Evolutionary conservation across 2,797 vertebrate species (phyloP).

Genomic region (Pelochelys cantorii): DNA sequence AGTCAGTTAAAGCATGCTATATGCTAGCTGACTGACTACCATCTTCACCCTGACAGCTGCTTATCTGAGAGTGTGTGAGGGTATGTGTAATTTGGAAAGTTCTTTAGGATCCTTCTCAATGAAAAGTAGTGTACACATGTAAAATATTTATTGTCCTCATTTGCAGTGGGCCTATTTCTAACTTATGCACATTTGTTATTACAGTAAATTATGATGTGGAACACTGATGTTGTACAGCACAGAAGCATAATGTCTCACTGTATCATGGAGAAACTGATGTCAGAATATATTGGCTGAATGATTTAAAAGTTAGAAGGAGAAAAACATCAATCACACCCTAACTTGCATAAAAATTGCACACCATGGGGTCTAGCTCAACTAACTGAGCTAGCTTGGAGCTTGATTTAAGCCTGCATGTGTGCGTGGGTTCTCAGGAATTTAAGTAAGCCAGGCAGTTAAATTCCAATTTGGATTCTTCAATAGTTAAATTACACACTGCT

Average conservation of each 20-base stretch:
- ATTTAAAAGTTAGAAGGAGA: neutral
- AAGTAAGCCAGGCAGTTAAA: neutral
- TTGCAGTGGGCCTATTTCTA: neutral
- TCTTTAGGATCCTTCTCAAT: neutral
- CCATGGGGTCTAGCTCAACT: neutral
- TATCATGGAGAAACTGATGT: neutral
- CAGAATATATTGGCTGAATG: fast-evolving
- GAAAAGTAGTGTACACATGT: neutral
- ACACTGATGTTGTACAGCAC: neutral
- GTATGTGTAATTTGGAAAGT: neutral
- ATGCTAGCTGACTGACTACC: neutral
- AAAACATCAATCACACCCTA: neutral
- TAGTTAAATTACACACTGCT: neutral
- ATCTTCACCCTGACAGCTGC: neutral
- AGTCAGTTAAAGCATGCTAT: neutral
- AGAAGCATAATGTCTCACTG: neutral
- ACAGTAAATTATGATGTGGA: neutral
- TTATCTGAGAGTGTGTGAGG: neutral
- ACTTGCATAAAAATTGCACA: neutral
- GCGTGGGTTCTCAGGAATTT: neutral
- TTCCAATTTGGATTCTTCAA: conserved; percentile 10
- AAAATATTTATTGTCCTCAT: neutral
- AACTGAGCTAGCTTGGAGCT: neutral
- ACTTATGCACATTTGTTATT: neutral
- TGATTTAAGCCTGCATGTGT: fast-evolving